These are phyloP conservation scores for Hippocampus comes DNA, from an alignment of 2,113 vertebrate genomes.

Conservation along the genomic window DNA sequence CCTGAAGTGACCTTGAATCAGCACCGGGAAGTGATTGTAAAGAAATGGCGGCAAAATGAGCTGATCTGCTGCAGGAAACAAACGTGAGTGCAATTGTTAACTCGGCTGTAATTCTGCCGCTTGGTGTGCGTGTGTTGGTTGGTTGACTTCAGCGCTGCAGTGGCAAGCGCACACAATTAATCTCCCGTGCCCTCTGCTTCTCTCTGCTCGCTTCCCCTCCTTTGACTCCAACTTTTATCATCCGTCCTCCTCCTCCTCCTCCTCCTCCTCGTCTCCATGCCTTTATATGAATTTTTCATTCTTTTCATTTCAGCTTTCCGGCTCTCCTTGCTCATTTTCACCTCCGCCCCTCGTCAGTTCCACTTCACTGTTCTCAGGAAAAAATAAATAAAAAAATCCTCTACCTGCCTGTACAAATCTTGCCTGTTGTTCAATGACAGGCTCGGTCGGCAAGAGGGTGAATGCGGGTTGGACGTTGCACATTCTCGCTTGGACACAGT, in stretches of 20 bases:
- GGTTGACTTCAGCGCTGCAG: slow-evolving; percentile 19
- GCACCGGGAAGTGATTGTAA: not conserved
- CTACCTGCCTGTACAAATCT: slow-evolving; percentile 26
- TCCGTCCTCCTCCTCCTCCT: slow-evolving; percentile 11
- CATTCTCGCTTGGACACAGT: slow-evolving; percentile 14
- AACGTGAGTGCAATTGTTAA: not conserved
- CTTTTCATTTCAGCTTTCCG: slow-evolving; percentile 51
- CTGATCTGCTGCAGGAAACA: not conserved
- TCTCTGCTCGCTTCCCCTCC: not conserved
- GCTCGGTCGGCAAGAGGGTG: slow-evolving; percentile 10
- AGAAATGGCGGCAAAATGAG: too few species aligned
- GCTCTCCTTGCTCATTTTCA: slow-evolving; percentile 36
- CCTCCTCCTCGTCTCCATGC: slow-evolving; percentile 4
- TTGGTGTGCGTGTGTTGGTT: not conserved
- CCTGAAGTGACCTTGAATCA: slow-evolving; percentile 13
- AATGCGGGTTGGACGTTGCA: slow-evolving; percentile 9
- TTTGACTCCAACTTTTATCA: slow-evolving; percentile 7
- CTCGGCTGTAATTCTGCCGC: slow-evolving; percentile 2
- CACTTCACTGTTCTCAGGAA: slow-evolving; percentile 28
- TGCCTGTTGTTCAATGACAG: slow-evolving; percentile 5
- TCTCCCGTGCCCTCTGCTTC: slow-evolving; percentile 22
- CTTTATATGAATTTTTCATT: slow-evolving; percentile 54
- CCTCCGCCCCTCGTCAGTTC: slow-evolving; percentile 31
- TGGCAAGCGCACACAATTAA: slow-evolving; percentile 27
- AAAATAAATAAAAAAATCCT: not conserved